These are phyloP conservation scores for Aromia moschata DNA, from an alignment of 2,888 invertebrate genomes.

Conservation along the genomic window DNA sequence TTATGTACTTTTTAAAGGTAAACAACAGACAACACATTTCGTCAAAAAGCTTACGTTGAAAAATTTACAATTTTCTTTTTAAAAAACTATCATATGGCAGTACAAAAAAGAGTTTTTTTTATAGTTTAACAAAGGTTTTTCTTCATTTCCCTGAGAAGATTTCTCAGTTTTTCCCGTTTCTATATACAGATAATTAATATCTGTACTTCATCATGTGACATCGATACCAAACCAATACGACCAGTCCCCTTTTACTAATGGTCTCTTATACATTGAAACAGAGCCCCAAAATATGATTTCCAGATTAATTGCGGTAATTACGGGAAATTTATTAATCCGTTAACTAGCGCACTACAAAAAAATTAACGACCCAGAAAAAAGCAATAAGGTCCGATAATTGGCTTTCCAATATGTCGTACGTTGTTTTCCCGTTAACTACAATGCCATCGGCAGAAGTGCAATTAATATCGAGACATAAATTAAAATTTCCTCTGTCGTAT, in stretches of 20 bases:
- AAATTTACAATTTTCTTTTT: too few relatives aligned
- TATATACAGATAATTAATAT: neutral
- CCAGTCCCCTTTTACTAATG: neutral
- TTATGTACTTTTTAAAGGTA: too few relatives aligned
- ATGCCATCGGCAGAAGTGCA: constrained; percentile 37
- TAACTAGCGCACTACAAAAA: constrained; percentile 45
- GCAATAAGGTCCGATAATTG: constrained; percentile 45
- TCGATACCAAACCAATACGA: neutral
- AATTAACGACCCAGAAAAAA: constrained; percentile 52
- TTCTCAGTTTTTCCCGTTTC: neutral
- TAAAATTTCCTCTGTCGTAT: constrained; percentile 30
- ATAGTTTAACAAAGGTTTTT: too few relatives aligned
- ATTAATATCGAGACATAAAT: constrained; percentile 35
- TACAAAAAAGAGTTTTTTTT: too few relatives aligned
- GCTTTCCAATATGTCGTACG: constrained; percentile 33
- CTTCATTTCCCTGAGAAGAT: neutral
- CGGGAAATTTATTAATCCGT: constrained; percentile 47
- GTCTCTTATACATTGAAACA: neutral
- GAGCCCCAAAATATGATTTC: constrained; percentile 25
- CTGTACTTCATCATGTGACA: neutral
- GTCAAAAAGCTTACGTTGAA: too few relatives aligned
- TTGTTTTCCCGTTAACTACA: constrained; percentile 32
- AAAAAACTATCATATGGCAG: too few relatives aligned
- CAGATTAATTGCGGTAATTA: constrained; percentile 45
- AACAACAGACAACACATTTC: too few relatives aligned